Evolutionary conservation across 2,797 vertebrate genomes (phyloP).

Genomic region (Schizopygopsis pylzovi): DNA sequence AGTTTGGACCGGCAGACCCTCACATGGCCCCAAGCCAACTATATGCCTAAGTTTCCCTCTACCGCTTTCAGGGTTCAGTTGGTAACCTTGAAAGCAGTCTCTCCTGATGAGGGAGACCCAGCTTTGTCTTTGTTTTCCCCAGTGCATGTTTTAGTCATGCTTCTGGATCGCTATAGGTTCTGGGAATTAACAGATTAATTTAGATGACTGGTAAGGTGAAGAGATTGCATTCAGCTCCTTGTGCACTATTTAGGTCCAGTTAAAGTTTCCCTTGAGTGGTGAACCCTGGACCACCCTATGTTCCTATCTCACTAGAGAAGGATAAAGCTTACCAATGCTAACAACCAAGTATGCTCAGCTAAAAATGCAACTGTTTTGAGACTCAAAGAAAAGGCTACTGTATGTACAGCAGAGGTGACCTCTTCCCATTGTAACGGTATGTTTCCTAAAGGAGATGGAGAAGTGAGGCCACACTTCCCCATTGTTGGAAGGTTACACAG

Average conservation of each 20-base stretch:
- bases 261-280: too few relatives aligned
- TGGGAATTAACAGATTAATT: background rate
- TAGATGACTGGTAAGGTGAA: background rate
- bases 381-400: too few relatives aligned
- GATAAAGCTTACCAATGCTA: background rate
- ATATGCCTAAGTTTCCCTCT: background rate
- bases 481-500: background rate
- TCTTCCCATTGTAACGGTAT: background rate
- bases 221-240: background rate
- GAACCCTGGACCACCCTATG: background rate
- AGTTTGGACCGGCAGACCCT: background rate
- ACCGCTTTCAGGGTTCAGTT: background rate
- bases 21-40: background rate
- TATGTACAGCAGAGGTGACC: background rate
- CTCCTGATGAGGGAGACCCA: background rate
- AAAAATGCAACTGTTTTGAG: background rate
- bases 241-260: too few relatives aligned
- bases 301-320: background rate
- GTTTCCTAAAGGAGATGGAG: background rate
- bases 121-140: background rate
- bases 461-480: background rate
- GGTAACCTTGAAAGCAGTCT: background rate
- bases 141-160: rapidly evolving
- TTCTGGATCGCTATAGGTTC: background rate
- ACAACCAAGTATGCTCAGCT: background rate